phyloP scores from a whole-genome alignment of 1,140 invertebrate genomes.

The Drosophila asahinai region DNA sequence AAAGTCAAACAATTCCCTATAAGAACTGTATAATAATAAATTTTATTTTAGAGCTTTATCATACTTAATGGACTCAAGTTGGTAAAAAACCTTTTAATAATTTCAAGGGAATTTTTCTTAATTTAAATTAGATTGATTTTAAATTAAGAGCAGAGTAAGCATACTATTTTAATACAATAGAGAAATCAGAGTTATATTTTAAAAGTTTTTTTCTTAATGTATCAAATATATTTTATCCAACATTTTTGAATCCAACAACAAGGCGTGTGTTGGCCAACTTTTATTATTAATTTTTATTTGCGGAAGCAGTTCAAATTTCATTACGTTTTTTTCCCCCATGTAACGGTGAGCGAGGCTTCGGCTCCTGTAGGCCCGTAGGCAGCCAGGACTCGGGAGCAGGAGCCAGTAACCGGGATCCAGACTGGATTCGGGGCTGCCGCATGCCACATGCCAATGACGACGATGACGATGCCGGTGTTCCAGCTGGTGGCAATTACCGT shows the following conservation, averaged over 20 bases:
- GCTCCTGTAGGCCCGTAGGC: slow-evolving; percentile 1
- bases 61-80: too few relatives aligned
- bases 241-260: background rate
- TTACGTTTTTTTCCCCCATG: slow-evolving; percentile 9
- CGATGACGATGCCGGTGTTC: slow-evolving; percentile 39
- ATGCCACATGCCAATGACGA: slow-evolving; percentile 32
- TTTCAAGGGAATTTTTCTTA: too few relatives aligned
- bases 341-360: background rate
- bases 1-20: background rate
- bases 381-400: slow-evolving; percentile 9
- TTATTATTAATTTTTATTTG: slow-evolving; percentile 13
- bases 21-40: background rate
- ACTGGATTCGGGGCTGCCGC: slow-evolving; percentile 10
- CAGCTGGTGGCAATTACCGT: slow-evolving; percentile 83
- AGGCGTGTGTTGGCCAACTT: background rate
- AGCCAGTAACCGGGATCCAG: slow-evolving; percentile 10
- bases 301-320: slow-evolving; percentile 5
- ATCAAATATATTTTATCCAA: background rate
- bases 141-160: too few relatives aligned
- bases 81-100: too few relatives aligned
- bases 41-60: too few relatives aligned
- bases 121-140: too few relatives aligned
- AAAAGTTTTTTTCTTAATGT: background rate
- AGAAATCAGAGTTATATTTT: background rate
- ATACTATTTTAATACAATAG: too few relatives aligned